Evolutionary conservation across 2,797 vertebrate species (phyloP).

Genomic region (Sardinella longiceps): DNA sequence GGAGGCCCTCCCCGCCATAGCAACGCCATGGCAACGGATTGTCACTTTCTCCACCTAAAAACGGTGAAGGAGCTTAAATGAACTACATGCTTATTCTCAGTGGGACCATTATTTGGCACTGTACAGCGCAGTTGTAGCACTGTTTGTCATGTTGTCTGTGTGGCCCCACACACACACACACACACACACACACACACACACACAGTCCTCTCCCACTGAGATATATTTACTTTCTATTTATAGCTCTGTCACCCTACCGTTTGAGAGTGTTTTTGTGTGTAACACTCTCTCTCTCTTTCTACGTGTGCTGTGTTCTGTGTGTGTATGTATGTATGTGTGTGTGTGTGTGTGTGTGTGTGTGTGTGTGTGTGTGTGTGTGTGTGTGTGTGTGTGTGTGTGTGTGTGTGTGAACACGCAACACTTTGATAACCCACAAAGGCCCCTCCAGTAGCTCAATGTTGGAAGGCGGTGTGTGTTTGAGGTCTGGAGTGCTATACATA

Average conservation of each 20-base stretch:
- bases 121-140: not conserved
- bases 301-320: too few relatives aligned
- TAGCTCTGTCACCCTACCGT: not conserved
- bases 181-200: not conserved
- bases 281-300: not conserved
- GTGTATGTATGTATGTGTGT: not conserved
- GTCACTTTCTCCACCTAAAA: conserved; percentile 27
- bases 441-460: not conserved
- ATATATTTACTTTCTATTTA: not conserved
- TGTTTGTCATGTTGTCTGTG: not conserved
- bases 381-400: conserved; percentile 19
- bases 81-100: conserved; percentile 38
- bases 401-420: not conserved
- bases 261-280: not conserved
- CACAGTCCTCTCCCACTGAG: not conserved
- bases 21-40: conserved; percentile 41
- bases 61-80: conserved; percentile 35
- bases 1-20: conserved; percentile 29
- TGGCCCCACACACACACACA: not conserved
- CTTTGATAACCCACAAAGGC: not conserved
- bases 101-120: conserved; percentile 36
- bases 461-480: not conserved
- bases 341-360: not conserved
- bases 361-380: conserved; percentile 20
- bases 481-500: not conserved